Evolutionary conservation across 2,113 vertebrate species (phyloP).

Genomic region (Rhea pennata): DNA sequence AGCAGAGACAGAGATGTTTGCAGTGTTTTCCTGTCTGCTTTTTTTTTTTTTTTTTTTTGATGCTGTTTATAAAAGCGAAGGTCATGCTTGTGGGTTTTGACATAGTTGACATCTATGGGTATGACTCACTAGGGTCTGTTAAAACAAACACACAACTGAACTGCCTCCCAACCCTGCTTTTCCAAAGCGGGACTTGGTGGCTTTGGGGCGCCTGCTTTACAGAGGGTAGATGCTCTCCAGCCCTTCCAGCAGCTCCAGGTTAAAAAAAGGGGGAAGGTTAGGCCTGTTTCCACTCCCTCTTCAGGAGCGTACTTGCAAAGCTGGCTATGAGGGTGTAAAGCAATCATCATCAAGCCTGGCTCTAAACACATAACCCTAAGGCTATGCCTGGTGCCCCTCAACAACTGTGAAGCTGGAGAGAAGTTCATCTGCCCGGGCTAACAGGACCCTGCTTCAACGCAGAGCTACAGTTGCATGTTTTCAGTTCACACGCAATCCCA

Average conservation of each 20-base stretch:
- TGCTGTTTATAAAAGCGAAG: slow-evolving; percentile 1
- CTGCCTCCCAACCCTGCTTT: not conserved
- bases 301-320: accelerated
- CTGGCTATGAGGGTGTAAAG: accelerated
- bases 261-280: not conserved
- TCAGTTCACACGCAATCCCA: not conserved
- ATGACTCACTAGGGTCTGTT: not conserved
- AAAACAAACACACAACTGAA: not conserved
- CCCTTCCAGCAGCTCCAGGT: not conserved
- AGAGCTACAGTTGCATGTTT: not conserved
- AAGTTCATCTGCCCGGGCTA: not conserved
- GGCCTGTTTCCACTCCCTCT: not conserved
- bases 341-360: not conserved
- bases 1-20: accelerated
- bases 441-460: accelerated
- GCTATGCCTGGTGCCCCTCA: not conserved
- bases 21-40: not conserved
- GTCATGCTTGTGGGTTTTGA: not conserved
- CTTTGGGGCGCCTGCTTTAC: not conserved
- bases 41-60: not conserved
- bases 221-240: not conserved
- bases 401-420: not conserved
- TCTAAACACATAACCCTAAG: not conserved
- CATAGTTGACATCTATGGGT: not conserved
- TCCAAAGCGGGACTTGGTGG: accelerated